These are phyloP conservation scores for Myoxocephalus aenaeus DNA, from an alignment of 2,797 vertebrate genomes.

Conservation along the genomic window DNA sequence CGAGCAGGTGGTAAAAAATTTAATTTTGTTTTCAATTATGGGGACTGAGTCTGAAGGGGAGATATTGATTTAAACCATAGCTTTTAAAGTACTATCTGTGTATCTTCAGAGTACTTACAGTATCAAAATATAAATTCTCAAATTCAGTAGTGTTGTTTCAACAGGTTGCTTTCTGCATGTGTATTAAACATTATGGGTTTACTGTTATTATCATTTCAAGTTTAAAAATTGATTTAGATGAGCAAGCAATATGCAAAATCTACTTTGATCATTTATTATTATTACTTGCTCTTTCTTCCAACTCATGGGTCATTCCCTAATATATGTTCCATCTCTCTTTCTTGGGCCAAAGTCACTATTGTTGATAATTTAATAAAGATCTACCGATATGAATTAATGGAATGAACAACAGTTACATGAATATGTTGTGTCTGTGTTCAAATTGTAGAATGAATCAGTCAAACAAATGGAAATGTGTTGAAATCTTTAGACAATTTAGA, in stretches of 20 bases:
- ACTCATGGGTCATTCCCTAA: background rate
- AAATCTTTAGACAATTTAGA: no score
- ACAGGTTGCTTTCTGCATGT: background rate
- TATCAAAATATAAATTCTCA: conserved; percentile 9
- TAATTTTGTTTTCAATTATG: conserved; percentile 79
- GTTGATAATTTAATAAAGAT: no score
- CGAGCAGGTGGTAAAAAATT: conserved; percentile 50
- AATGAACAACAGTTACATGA: no score
- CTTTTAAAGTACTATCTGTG: conserved; percentile 11
- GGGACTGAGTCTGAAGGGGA: conserved; percentile 27
- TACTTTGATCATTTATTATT: background rate
- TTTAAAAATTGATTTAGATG: background rate
- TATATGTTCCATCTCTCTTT: background rate
- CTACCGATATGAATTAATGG: no score
- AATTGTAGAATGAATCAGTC: no score
- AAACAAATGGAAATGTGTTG: no score
- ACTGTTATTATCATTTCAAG: background rate
- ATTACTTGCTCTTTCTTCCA: background rate
- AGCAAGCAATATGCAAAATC: background rate
- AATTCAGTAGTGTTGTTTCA: background rate
- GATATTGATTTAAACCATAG: conserved; percentile 52
- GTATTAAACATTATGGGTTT: background rate
- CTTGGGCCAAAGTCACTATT: background rate
- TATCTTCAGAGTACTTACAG: background rate
- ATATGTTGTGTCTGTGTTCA: no score